Evolutionary conservation across 2,797 vertebrate species (phyloP), one percentile per base, ranked within the genome.

Genomic region (Sciurus carolinensis): DNA sequence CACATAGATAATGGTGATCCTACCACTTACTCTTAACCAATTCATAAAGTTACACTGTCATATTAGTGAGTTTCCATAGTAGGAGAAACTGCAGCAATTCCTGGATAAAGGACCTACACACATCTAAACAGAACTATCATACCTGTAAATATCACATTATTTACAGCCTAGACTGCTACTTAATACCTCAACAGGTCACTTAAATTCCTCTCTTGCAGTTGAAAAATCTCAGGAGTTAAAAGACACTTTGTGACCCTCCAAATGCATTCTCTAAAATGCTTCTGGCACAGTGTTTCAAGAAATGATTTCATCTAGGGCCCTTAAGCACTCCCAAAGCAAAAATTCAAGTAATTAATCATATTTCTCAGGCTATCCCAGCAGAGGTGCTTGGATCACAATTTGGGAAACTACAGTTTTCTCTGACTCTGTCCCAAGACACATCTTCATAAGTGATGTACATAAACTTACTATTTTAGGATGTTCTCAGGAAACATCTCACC

Each of bases 191-290:
- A 76, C 11, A 79, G n/a, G 20, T 66, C 33, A 82, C 26, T 73
- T n/a, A 83, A 47, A 66, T 82, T 67, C 26, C 20, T 77, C 39
- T 54, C 44, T 59, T 36, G 47, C 4, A 75, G 17, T 75, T 79
- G 4, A 80, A 93, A 95, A 69, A 77, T 52, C 24, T 72, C 14
- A 28, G 20, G 44, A 52, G 6, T 71, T 71, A 44, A 91, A 96
- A 87, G 17, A 54, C 26, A 13, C 47, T 18, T 36, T 73, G 18
- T 50, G 10, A 2, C 17, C 77, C 57, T 82, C 73, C 28, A 85
- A 50, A 76, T 67, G 15, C 22, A 77, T 22, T 9, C 11, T 71
- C 33, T 13, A 54, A 54, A 10, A 77, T 82, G n/a, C n/a, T 85
- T 66, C 30, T 79, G 33, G 47, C 22, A 54, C 33, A 73, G 11